Evolutionary conservation across 2,888 invertebrate genomes (phyloP), one percentile per base, ranked within the genome.

Genomic region (Tiliacea citrago): DNA sequence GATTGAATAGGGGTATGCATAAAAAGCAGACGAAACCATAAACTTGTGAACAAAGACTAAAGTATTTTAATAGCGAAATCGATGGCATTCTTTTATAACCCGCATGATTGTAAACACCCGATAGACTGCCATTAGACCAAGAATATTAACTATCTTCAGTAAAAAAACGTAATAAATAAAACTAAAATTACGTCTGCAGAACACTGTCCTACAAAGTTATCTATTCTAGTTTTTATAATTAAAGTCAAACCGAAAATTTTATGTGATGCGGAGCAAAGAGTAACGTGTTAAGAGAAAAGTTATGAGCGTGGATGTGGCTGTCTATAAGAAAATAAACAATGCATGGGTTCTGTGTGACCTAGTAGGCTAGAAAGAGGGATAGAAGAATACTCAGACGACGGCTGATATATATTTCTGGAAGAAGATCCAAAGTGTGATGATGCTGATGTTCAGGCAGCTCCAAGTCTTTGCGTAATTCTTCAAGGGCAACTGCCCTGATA

Each of bases 321-420:
- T 16, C 47, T 66, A n/a, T 29, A 63, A 35, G 10, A 74, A 73
- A 60, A n/a, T 6, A 74, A 74, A 63, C 39, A 73, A 63, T 55
- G 2, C 39, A 74, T 74, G 24, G 16, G 55, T 39, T 55, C 47
- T 53, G 18, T 73, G 7, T 18, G 42, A 29, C 7, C n/a, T 35
- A n/a, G 21, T 18, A 60, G 13, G 35, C 24, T 47, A 18, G 29
- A 29, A 53, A 67, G 5, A 24, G 2, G 35, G 10, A 16, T 2
- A 35, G 5, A 2, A 39, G 24, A 55, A 21, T 65, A 35, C 16
- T 18, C 12, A 7, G 4, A 29, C 8, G 16, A 53, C 42, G 16
- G n/a, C 5, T 45, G 16, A 8, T 29, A 45, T 16, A 70, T 53
- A 21, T 42, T 12, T 67, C 42, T 42, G 24, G 9, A 24, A 42